A percentile compares a stretch with the other conserved stretches of the same genome.
These are phyloP conservation scores for Adelphocoris suturalis DNA, from an alignment of 2,888 invertebrate genomes.

Conservation along the genomic window DNA sequence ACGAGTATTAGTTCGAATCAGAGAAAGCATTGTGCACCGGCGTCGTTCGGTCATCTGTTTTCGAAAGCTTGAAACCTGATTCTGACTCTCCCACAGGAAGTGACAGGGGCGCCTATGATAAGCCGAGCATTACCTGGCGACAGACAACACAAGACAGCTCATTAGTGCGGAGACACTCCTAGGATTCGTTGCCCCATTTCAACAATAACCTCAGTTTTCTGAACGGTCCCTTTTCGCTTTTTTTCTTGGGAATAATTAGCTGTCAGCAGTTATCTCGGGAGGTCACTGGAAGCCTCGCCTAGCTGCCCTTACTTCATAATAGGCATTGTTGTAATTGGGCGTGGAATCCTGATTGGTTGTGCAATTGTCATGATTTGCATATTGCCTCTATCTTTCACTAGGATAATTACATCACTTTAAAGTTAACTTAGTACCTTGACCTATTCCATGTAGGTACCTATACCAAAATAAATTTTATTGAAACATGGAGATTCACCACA, in stretches of 20 bases:
- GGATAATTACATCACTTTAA: neutral
- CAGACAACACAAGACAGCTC: conserved; percentile 35
- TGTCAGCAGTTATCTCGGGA: conserved; percentile 1
- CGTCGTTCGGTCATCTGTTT: neutral
- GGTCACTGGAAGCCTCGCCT: conserved; percentile 14
- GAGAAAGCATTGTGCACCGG: conserved; percentile 16
- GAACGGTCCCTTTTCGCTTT: neutral
- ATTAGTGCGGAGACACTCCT: conserved; percentile 35
- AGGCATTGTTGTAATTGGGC: conserved; percentile 26
- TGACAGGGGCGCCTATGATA: conserved; percentile 34
- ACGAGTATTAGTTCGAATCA: neutral
- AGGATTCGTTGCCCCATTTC: conserved; percentile 5
- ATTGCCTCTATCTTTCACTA: neutral
- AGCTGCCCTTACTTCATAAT: neutral
- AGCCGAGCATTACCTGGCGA: conserved; percentile 28
- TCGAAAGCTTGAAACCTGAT: neutral
- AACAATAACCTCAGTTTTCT: conserved; percentile 29
- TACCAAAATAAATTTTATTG: no score
- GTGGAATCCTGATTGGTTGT: neutral
- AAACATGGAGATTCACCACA: no score
- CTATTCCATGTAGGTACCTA: no score
- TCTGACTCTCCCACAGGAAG: conserved; percentile 1
- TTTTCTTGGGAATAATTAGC: conserved; percentile 2
- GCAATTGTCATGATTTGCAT: conserved; percentile 17
- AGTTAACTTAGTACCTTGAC: neutral